Evolutionary conservation across 2,888 invertebrate genomes (phyloP).

Genomic region (Synergus japonicus): DNA sequence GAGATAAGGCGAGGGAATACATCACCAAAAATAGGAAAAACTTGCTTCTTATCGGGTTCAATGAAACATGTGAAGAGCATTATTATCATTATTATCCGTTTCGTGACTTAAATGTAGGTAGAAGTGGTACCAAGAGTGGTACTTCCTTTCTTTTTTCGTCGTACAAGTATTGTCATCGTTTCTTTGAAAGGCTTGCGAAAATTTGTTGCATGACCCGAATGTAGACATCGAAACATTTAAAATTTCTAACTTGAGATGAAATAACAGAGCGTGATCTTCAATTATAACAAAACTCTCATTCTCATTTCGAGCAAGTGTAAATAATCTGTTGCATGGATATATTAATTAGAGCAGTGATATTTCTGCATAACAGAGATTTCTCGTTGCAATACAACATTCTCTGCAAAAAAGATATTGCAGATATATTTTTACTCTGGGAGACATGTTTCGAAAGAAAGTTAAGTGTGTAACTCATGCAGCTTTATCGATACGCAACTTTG

Average conservation of each 20-base stretch:
- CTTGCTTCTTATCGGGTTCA: too few species aligned
- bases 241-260: conserved; percentile 2
- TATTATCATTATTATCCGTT: too few species aligned
- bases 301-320: background rate
- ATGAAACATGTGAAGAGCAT: too few species aligned
- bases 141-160: background rate
- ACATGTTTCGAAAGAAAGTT: conserved; percentile 30
- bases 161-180: background rate
- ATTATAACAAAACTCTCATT: background rate
- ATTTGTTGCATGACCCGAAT: background rate
- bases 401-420: background rate
- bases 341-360: background rate
- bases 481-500: conserved; percentile 23
- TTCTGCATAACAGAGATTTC: background rate
- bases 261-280: background rate
- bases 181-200: background rate
- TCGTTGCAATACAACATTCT: conserved; percentile 8
- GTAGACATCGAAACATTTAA: background rate
- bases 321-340: background rate
- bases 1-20: too few species aligned
- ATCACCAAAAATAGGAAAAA: too few species aligned
- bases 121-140: background rate
- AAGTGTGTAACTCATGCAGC: conserved; percentile 8
- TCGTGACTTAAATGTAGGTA: too few species aligned
- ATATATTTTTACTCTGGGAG: background rate